phyloP scores from a whole-genome alignment of 2,113 vertebrate species.

The Oncorhynchus mykiss region DNA sequence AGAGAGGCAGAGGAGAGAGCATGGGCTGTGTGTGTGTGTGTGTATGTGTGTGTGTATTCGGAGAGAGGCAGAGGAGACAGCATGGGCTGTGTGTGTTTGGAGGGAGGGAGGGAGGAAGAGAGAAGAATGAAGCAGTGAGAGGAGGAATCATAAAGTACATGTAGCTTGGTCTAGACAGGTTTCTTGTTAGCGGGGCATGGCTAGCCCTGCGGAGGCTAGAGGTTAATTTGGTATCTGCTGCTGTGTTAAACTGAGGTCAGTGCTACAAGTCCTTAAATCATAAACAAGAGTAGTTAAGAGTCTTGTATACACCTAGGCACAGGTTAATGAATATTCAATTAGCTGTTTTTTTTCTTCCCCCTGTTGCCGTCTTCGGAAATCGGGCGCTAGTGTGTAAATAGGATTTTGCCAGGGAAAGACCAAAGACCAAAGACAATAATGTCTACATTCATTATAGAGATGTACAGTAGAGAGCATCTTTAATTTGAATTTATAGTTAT shows the following conservation, averaged over 20 bases:
- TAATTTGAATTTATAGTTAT: too few relatives aligned
- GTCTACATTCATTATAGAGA: too few relatives aligned
- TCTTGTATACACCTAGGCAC: constrained; percentile 77
- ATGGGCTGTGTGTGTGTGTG: constrained; percentile 21
- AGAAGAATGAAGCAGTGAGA: constrained; percentile 38
- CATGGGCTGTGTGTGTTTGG: not conserved
- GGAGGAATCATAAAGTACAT: constrained; percentile 73
- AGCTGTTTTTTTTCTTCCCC: constrained; percentile 55
- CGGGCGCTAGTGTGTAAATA: constrained; percentile 41
- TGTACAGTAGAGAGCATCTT: too few relatives aligned
- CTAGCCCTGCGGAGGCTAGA: constrained; percentile 76
- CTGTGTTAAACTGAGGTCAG: constrained; percentile 83
- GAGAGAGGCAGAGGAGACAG: constrained; percentile 19
- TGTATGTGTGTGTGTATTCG: not conserved
- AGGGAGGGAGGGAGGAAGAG: constrained; percentile 18
- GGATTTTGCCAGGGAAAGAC: constrained; percentile 27
- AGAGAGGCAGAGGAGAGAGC: constrained; percentile 28
- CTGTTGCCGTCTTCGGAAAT: constrained; percentile 41
- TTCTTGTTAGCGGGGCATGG: constrained; percentile 81
- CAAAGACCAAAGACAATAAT: too few relatives aligned
- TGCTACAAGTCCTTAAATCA: constrained; percentile 82
- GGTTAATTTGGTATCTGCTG: constrained; percentile 83
- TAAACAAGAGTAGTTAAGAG: constrained; percentile 80
- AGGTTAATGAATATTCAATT: constrained; percentile 82
- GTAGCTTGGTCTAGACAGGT: constrained; percentile 78